Evolutionary conservation across 2,888 invertebrate species (phyloP), one percentile per base, ranked within the genome.

Genomic region (Cinara cedri): DNA sequence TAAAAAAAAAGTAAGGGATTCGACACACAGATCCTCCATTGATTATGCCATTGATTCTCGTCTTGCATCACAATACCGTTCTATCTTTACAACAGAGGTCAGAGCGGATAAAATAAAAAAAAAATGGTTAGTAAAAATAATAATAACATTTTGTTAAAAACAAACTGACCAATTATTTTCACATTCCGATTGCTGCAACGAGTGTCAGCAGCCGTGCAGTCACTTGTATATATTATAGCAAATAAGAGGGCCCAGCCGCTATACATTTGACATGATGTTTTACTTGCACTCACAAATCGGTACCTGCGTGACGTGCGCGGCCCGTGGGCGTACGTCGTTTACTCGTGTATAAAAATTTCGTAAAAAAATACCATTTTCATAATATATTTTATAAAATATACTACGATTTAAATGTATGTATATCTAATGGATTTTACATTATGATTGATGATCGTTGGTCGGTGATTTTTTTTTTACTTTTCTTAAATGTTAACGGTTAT

Each of bases 401-500:
- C 10, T 10, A 34, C 6, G 34, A 34, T 34, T 34, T 34, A 34
- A 34, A 34, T 34, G 6, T 6, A 6, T 6, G 34, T 34, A 34
- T 6, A 44, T 57, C 8, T 11, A 57, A 57, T 57, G 11, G 24
- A 44, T 55, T 71, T 72, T 46, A n/a, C 46, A 46, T n/a, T 46
- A 16, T 55, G 24, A 57, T 55, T 34, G 57, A 44, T 44, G 4
- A 54, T 57, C 26, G 19, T 13, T 46, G 13, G 24, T 49, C 49
- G 13, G 49, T 62, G 24, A 57, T 34, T 34, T 34, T 34, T 34
- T 34, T 34, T 34, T 34, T 34, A 34, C 34, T n/a, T n/a, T n/a
- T n/a, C n/a, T n/a, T n/a, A n/a, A 71, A 24, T 57, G 57, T 46
- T 72, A 72, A 72, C 57, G 44, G 57, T 10, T 34, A 21, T 65